phyloP scores from a whole-genome alignment of 2,797 vertebrate species.

The Sebastes vulpes region DNA sequence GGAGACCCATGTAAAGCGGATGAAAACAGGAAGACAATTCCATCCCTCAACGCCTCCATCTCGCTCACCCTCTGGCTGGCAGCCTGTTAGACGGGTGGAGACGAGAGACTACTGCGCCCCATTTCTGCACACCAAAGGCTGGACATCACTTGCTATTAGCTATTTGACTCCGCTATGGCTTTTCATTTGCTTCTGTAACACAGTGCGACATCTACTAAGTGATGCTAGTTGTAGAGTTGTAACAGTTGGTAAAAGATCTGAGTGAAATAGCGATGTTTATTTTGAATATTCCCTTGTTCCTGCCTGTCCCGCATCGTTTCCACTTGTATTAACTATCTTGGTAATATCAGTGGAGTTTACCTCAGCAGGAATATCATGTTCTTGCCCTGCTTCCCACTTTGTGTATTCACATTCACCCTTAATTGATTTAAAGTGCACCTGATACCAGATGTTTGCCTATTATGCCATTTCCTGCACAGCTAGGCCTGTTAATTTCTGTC shows the following conservation, averaged over 20 bases:
- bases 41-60: constrained; percentile 79
- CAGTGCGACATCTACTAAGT: background rate
- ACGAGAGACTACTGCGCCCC: constrained; percentile 14
- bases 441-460: background rate
- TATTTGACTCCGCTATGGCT: constrained; percentile 5
- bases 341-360: background rate
- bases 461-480: background rate
- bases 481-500: background rate
- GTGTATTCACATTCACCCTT: background rate
- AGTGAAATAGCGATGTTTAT: background rate
- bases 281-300: background rate
- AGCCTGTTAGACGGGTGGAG: constrained; percentile 47
- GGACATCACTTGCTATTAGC: constrained; percentile 32
- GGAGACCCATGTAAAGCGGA: constrained; percentile 80
- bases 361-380: background rate
- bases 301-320: background rate
- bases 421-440: background rate
- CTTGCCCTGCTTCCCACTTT: background rate
- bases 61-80: constrained; percentile 52
- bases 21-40: constrained; percentile 83
- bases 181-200: constrained; percentile 25
- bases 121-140: constrained; percentile 46
- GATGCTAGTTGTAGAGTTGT: background rate
- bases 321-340: background rate
- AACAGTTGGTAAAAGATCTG: background rate